phyloP scores from a whole-genome alignment of 2,113 vertebrate species.

The Nothobranchius furzeri region DNA sequence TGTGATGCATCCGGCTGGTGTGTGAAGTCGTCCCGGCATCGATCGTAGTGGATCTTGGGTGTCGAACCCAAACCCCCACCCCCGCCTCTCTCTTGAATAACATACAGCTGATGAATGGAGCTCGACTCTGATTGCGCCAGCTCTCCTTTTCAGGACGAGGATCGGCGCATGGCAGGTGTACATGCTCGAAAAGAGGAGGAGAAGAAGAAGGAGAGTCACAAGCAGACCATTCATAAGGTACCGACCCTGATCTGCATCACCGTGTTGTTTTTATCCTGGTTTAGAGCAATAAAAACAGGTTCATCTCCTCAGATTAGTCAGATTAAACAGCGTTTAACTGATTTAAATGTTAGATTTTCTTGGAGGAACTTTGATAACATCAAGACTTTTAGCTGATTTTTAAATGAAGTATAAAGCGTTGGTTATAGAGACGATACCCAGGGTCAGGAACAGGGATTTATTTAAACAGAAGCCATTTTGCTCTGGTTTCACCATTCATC shows the following conservation, averaged over 20 bases:
- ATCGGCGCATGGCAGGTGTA: conserved; percentile 92
- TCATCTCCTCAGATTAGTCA: too few species aligned
- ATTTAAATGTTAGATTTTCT: too few species aligned
- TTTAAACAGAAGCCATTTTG: not conserved
- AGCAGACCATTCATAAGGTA: conserved; percentile 94
- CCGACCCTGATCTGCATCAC: not conserved
- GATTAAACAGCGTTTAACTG: too few species aligned
- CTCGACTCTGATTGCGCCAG: conserved; percentile 48
- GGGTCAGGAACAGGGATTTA: too few species aligned
- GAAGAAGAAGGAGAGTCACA: conserved; percentile 93
- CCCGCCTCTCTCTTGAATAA: conserved; percentile 47
- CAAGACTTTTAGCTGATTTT: too few species aligned
- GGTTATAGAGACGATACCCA: too few species aligned
- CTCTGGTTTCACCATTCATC: not conserved
- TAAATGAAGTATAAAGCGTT: too few species aligned
- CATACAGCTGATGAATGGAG: conserved; percentile 62
- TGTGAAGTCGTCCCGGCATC: conserved; percentile 35
- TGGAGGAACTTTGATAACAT: too few species aligned
- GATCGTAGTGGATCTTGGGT: conserved; percentile 28
- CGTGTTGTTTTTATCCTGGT: conserved; percentile 4
- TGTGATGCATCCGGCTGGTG: conserved; percentile 54
- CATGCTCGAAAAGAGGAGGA: conserved; percentile 95
- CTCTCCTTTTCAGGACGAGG: conserved; percentile 89
- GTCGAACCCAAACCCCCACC: conserved; percentile 25
- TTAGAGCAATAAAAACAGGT: too few species aligned